Percentiles rank a stretch among this genome's conserved stretches.
phyloP scores from a whole-genome alignment of 2,888 invertebrate genomes.

The Lathronympha strigana region DNA sequence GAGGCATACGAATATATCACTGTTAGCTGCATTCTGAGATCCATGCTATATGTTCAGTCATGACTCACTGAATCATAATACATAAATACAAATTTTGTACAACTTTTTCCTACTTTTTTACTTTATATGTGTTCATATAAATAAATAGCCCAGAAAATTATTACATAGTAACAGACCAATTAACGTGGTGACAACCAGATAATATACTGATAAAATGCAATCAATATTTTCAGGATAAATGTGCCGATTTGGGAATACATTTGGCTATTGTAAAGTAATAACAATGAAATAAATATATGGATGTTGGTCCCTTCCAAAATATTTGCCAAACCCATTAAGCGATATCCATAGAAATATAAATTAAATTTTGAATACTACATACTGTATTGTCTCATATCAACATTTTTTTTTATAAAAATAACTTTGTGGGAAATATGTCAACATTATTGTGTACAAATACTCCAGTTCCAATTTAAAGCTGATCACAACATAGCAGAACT shows the following conservation, averaged over 20 bases:
- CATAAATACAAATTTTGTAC: constrained; percentile 71
- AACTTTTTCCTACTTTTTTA: constrained; percentile 65
- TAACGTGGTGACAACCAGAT: constrained; percentile 59
- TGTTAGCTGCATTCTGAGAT: constrained; percentile 82
- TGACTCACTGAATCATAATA: constrained; percentile 77
- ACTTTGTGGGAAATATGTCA: constrained; percentile 75
- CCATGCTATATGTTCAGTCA: constrained; percentile 81
- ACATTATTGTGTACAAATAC: constrained; percentile 77
- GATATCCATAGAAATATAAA: constrained; percentile 60
- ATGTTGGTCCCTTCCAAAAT: constrained; percentile 81
- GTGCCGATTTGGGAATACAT: constrained; percentile 52
- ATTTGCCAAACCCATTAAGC: constrained; percentile 68
- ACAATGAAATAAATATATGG: constrained; percentile 57
- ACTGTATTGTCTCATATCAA: constrained; percentile 81
- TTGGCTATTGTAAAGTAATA: constrained; percentile 58
- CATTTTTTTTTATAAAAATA: constrained; percentile 79
- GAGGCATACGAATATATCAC: constrained; percentile 64
- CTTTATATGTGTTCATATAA: constrained; percentile 74
- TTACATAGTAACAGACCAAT: constrained; percentile 58
- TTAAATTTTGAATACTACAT: constrained; percentile 69
- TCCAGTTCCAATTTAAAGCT: constrained; percentile 81
- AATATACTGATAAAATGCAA: constrained; percentile 70
- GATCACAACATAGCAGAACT: constrained; percentile 82
- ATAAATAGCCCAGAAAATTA: constrained; percentile 74
- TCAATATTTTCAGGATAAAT: constrained; percentile 59